Evolutionary conservation across 2,797 vertebrate species (phyloP).

Genomic region (Carcharodon carcharias): DNA sequence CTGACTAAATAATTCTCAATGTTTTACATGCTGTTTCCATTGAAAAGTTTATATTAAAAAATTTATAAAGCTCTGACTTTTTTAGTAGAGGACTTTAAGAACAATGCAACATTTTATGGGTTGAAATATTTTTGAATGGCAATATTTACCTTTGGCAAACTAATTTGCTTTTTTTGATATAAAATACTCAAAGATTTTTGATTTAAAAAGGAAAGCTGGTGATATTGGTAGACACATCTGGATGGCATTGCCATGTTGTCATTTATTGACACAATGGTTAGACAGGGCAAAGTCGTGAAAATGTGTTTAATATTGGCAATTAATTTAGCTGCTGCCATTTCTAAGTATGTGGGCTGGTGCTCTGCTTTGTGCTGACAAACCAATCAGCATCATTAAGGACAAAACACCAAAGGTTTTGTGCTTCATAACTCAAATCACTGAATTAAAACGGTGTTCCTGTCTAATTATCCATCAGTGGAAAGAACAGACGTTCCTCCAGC

Average conservation of each 20-base stretch:
- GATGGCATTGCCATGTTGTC: background rate
- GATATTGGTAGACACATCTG: background rate
- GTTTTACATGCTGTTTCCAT: background rate
- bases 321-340: background rate
- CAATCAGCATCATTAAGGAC: background rate
- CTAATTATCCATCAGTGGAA: background rate
- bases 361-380: background rate
- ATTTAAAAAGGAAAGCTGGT: background rate
- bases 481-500: background rate
- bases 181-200: background rate
- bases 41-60: background rate
- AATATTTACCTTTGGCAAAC: background rate
- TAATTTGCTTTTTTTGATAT: background rate
- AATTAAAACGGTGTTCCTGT: background rate
- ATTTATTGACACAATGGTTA: background rate
- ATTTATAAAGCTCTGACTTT: background rate
- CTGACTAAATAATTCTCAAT: background rate
- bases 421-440: background rate
- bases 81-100: background rate
- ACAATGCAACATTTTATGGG: background rate
- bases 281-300: background rate
- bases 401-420: background rate
- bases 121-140: background rate
- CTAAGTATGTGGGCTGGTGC: background rate
- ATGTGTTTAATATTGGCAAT: background rate